Evolutionary conservation across 1,140 invertebrate genomes (phyloP), one percentile per base, ranked within the genome.

Genomic region (Drosophila orosa): DNA sequence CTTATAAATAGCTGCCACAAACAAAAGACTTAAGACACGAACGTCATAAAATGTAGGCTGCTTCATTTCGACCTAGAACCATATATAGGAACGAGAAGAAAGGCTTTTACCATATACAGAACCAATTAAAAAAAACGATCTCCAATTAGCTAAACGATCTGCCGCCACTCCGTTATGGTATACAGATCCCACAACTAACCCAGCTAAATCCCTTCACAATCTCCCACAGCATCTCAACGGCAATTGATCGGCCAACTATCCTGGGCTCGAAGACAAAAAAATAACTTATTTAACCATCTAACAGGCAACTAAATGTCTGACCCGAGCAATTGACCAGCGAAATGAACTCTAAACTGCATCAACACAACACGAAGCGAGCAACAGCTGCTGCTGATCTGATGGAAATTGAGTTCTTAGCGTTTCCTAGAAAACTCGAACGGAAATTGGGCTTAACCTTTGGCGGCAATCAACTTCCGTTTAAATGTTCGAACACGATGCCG

Each of bases 391-490:
- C 52, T 61, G 65, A 45, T 50, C 60, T 58, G 65, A 45, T 50
- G 56, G 54, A 71, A 80, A 89, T 89, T 78, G 73, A 87, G 83
- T 83, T 89, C 83, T 87, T 80, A 80, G 47, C 72, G 75, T 61
- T 54, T 59, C 15, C 45, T 39, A 69, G 25, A 57, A 66, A 76
- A 57, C 60, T 74, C 81, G 80, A 81, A 89, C 80, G 83, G 80
- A 87, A 89, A 89, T 89, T 89, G 84, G 66, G 74, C 69, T 89
- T 89, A 80, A 89, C 84, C 84, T 89, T 78, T 89, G 80, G 73
- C 76, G 80, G 84, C 84, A 89, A 84, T 89, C 84, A 89, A 89
- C 84, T 84, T 89, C 84, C 84, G 84, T 89, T 89, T 89, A 89
- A 89, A 89, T 89, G 84, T 83, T 86, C 77, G 73, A 89, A 78